Base-by-base conservation (phyloP, 2,113 vertebrate species). In the Lophura nycthemera region DNA sequence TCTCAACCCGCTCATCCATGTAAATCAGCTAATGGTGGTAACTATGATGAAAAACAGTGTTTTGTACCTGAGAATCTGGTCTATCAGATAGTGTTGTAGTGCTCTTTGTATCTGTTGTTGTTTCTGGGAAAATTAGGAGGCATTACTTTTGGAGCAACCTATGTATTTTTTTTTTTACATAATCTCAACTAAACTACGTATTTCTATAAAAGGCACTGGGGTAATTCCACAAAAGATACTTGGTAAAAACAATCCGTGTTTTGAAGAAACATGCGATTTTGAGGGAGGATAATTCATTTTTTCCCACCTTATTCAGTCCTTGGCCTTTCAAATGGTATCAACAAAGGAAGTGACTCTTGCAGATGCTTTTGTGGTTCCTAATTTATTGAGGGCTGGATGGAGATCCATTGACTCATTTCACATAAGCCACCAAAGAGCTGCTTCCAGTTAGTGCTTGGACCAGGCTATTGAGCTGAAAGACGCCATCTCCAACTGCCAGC, bases 261-360 rank as follows among this genome's bases (percentile, higher is more conserved):
- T 83, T 90, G 80, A 71, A 90, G 50, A 45, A 83, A 27, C 2
- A 0, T 50, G 29, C 72, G 93, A 67, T 94, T 93, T 88, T 86
- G 76, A 86, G 65, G 64, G 57, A 83, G 34, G 38, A 22, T 70
- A 83, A 78, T 74, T 86, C 8, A 34, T 94, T 94, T 91, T 91
- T 88, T 52, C 50, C 43, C 30, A 36, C 60, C 17, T 66, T 74
- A 20, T 47, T 88, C 47, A 61, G 88, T 57, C 80, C 95, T 92
- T 94, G 93, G 88, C 92, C 86, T 96, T 96, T 86, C 63, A 50
- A 90, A 22, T 71, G 90, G 25, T 64, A 83, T 93, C 83, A 93
- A 64, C 83, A 95, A 71, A 92, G 92, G 93, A 96, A 95, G 86
- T 88, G 73, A 80, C 80, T 94, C 72, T 83, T 81, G 29, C 73